Percentiles rank a stretch among this genome's conserved stretches.
Conservation (phyloP, 2,113 vertebrate species). For the Bettongia penicillata region DNA sequence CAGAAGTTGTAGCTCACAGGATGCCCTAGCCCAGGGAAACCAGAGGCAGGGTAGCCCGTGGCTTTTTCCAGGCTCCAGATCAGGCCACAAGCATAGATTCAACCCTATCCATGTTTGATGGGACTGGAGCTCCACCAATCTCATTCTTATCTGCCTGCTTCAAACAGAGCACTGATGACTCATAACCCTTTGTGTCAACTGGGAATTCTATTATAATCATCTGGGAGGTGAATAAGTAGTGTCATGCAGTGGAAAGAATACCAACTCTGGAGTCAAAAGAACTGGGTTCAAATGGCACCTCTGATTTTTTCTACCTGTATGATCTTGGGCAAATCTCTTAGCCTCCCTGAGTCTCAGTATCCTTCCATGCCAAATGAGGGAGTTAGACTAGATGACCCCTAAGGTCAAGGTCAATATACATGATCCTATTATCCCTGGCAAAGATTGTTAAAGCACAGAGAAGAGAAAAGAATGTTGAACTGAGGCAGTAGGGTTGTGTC, state of each 20-base stretch:
- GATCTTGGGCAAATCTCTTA: not conserved
- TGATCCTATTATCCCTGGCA: not conserved
- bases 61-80: slow-evolving; percentile 69
- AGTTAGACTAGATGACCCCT: not conserved
- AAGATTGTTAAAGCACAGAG: not conserved
- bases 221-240: not conserved
- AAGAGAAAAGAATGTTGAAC: not conserved
- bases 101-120: slow-evolving; percentile 30
- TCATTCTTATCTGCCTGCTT: slow-evolving; percentile 24
- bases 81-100: slow-evolving; percentile 64
- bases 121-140: not conserved
- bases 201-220: not conserved
- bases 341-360: not conserved
- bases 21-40: slow-evolving; percentile 65
- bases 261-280: not conserved
- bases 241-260: not conserved
- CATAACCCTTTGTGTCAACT: not conserved
- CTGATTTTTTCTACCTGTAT: not conserved
- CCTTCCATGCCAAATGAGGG: not conserved
- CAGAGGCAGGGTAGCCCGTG: slow-evolving; percentile 61
- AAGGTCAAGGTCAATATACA: not conserved
- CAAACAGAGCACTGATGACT: not conserved
- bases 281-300: not conserved
- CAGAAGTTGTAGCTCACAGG: slow-evolving; percentile 75
- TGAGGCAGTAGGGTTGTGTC: not conserved